Percentiles rank a stretch among this genome's conserved stretches.
phyloP scores from a whole-genome alignment of 1,140 invertebrate species.

The Cydia splendana region DNA sequence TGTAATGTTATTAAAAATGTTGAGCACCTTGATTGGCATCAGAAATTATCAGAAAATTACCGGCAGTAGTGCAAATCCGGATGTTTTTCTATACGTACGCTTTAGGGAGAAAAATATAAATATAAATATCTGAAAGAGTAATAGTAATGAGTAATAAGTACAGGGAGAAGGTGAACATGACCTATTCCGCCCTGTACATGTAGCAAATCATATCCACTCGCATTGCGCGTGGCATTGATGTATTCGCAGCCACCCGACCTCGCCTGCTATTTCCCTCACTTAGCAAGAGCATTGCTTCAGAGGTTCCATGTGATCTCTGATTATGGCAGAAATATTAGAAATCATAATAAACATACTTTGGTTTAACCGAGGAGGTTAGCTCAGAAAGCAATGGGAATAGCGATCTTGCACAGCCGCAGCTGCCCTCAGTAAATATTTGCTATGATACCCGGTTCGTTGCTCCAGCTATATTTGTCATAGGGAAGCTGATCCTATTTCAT shows the following conservation, averaged over 20 bases:
- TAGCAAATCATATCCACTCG: not conserved
- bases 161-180: not conserved
- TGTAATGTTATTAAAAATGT: too few species aligned
- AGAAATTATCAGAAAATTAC: too few species aligned
- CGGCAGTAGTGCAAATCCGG: too few species aligned
- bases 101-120: too few species aligned
- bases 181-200: not conserved
- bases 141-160: not conserved
- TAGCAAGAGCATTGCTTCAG: not conserved
- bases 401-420: constrained; percentile 25
- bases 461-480: constrained; percentile 35
- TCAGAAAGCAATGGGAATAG: not conserved
- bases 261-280: not conserved
- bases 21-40: too few species aligned
- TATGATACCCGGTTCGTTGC: constrained; percentile 36
- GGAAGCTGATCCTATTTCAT: constrained; percentile 30
- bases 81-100: too few species aligned
- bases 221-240: constrained; percentile 32
- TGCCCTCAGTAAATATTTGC: constrained; percentile 36
- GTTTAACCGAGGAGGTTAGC: not conserved
- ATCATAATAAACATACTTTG: not conserved
- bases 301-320: not conserved
- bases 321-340: too few species aligned
- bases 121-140: not conserved
- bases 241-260: constrained; percentile 24